Base-by-base conservation (phyloP, 1,140 invertebrate species). In the Brachionus koreanus region DNA sequence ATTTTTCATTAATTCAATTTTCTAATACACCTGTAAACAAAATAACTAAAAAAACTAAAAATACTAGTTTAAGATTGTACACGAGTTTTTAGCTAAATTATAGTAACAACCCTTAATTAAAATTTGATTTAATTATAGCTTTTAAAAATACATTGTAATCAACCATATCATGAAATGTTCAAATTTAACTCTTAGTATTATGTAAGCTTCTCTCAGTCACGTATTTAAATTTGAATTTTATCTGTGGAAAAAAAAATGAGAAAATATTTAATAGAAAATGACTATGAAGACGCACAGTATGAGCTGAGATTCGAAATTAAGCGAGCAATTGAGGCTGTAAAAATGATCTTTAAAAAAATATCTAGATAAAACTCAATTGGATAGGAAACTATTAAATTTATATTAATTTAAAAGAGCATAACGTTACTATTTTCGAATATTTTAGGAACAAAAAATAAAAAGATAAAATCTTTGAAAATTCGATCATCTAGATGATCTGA, bases 371-470 rank as follows among this genome's bases (percentile, higher is more conserved):
- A 57, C 49, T 57, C 49, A 7, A 57, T 57, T 57, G 49, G 49
- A 57, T 10, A 49, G 16, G n/a, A 57, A 57, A 57, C 49, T 57
- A 57, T 57, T 57, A 57, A 57, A 57, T 57, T 57, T 19, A 19
- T 57, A 57, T 57, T 57, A 57, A 57, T 19, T 9, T 42, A 42
- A 42, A 42, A 13, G 49, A 57, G 19, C 49, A 57, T 57, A 57
- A 57, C 49, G 49, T 57, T 57, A 57, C 49, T 57, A 57, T 57
- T 57, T 57, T 57, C 49, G 49, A 57, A 57, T 57, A 57, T 57
- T 57, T 52, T 29, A 3, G 29, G 3, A 29, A 2, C 3, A 29
- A 29, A 29, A 52, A 19, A 2, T n/a, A 49, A 49, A 57, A 7
- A 57, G 49, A 57, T 57, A 57, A 57, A 57, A 57, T 57, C 49